Evolutionary conservation across 35 echinoderm and acorn worm genomes (phyloP).

Genomic region (Lytechinus pictus): DNA sequence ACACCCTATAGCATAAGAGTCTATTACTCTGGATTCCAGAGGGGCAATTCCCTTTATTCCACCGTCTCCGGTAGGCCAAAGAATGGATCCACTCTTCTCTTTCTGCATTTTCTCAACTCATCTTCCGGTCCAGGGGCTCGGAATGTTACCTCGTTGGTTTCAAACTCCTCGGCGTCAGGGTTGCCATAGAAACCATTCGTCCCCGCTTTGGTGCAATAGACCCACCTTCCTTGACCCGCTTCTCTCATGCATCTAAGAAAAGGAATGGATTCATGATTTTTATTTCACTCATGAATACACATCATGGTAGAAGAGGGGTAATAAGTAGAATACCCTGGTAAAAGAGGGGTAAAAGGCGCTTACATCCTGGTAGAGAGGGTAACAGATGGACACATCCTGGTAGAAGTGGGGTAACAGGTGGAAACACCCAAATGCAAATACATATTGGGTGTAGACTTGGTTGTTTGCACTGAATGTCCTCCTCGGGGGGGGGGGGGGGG

Average conservation of each 20-base stretch:
- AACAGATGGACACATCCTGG: too few relatives aligned
- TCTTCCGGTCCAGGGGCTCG: slow-evolving; percentile 62
- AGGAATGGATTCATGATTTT: not conserved
- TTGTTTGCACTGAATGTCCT: too few relatives aligned
- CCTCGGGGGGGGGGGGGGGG: too few relatives aligned
- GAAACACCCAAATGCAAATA: too few relatives aligned
- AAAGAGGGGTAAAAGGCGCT: too few relatives aligned
- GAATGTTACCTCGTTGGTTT: slow-evolving; percentile 71
- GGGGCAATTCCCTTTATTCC: slow-evolving; percentile 2
- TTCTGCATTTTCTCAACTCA: slow-evolving; percentile 76
- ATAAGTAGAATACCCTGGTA: too few relatives aligned
- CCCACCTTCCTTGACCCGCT: slow-evolving; percentile 56
- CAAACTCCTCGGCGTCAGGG: slow-evolving; percentile 50
- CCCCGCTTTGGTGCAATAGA: slow-evolving; percentile 87
- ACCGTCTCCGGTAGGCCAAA: slow-evolving; percentile 65
- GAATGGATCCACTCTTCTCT: slow-evolving; percentile 92
- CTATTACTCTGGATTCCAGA: not conserved
- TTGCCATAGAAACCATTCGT: slow-evolving; percentile 88
- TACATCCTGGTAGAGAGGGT: too few relatives aligned
- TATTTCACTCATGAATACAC: too few relatives aligned
- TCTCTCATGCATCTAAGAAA: slow-evolving; percentile 47
- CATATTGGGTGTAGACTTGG: too few relatives aligned
- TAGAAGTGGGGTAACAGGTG: too few relatives aligned
- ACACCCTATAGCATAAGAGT: not conserved
- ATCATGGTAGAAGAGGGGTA: too few relatives aligned